Evolutionary conservation across 2,113 vertebrate species (phyloP).

Genomic region (Zootoca vivipara): DNA sequence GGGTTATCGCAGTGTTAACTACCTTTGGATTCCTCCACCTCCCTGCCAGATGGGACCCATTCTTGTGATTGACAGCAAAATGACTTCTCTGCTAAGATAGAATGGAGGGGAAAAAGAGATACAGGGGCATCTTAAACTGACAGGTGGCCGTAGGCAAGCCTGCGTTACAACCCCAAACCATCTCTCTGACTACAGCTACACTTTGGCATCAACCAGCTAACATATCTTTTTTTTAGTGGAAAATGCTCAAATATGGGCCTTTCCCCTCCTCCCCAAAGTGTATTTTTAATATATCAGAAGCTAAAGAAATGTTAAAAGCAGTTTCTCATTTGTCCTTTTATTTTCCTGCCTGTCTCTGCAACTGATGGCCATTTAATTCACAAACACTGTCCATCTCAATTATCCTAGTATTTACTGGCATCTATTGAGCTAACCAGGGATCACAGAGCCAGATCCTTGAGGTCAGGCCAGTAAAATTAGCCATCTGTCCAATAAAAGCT

Average conservation of each 20-base stretch:
- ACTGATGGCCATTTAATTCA: constrained; percentile 55
- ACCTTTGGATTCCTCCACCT: too few species aligned
- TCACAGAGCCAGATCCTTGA: constrained; percentile 70
- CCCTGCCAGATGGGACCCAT: too few species aligned
- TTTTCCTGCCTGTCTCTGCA: constrained; percentile 13
- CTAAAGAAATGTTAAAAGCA: neutral
- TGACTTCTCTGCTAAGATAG: too few species aligned
- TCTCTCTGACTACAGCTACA: too few species aligned
- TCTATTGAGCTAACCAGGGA: constrained; percentile 70
- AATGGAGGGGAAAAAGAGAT: too few species aligned
- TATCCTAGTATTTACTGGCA: constrained; percentile 63
- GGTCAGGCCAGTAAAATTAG: constrained; percentile 78
- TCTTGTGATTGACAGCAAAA: too few species aligned
- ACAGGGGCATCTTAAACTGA: neutral
- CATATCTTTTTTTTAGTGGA: neutral
- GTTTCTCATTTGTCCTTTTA: neutral
- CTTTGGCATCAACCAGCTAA: neutral
- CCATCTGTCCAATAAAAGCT: constrained; percentile 76
- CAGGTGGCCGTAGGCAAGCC: too few species aligned
- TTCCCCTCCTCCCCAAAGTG: neutral
- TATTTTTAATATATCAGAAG: neutral
- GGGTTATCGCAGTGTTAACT: too few species aligned
- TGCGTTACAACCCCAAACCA: neutral
- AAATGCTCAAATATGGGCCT: neutral
- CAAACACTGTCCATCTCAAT: constrained; percentile 59